phyloP scores from a whole-genome alignment of 1,140 invertebrate species.

The Caenorhabditis brenneri region DNA sequence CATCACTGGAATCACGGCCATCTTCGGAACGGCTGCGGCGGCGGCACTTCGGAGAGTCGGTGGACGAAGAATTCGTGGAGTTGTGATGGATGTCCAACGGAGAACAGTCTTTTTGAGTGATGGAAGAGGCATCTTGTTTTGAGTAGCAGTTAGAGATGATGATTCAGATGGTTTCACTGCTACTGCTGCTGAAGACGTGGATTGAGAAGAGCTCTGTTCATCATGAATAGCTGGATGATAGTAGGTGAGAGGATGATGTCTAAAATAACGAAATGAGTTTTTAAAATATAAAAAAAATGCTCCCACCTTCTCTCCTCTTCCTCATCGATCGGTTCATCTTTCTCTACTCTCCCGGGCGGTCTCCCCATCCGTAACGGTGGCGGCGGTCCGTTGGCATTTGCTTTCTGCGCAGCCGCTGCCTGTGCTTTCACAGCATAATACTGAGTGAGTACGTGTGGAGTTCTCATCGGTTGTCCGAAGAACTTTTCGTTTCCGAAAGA shows the following conservation, averaged over 20 bases:
- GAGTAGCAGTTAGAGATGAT: neutral
- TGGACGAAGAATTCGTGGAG: neutral
- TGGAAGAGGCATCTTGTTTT: neutral
- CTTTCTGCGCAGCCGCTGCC: neutral
- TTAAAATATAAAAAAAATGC: no score
- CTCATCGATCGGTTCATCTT: neutral
- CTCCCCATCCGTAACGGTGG: neutral
- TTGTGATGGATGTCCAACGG: neutral
- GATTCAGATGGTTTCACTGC: neutral
- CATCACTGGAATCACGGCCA: constrained; percentile 12
- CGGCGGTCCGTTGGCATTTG: neutral
- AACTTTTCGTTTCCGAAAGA: neutral
- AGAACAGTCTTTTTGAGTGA: neutral
- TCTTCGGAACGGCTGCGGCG: neutral
- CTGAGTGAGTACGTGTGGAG: constrained; percentile 1
- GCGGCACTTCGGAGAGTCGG: neutral
- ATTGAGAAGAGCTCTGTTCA: no score
- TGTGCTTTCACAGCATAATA: neutral
- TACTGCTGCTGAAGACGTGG: neutral
- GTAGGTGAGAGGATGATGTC: constrained; percentile 29
- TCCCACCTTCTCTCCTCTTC: neutral
- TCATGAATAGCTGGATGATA: no score
- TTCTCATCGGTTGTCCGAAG: neutral
- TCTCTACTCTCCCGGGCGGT: neutral
- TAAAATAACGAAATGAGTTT: neutral